These are phyloP conservation scores for Popillia japonica DNA, from an alignment of 1,140 invertebrate species.

Conservation along the genomic window DNA sequence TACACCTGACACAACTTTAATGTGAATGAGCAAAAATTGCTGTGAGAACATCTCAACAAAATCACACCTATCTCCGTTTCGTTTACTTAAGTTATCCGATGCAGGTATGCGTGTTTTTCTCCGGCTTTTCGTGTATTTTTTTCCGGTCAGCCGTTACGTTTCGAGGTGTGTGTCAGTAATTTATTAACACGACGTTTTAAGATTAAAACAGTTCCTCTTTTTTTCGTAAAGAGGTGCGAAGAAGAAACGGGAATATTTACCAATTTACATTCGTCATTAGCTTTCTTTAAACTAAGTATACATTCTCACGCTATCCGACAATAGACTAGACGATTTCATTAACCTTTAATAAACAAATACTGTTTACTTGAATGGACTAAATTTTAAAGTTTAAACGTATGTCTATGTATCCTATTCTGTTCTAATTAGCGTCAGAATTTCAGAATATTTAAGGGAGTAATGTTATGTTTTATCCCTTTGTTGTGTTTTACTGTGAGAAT, in stretches of 20 bases:
- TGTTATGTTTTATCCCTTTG: too few relatives aligned
- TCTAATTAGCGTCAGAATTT: neutral
- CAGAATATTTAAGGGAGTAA: neutral
- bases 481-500: too few relatives aligned
- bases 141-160: slow-evolving; percentile 48
- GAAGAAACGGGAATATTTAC: slow-evolving; percentile 17
- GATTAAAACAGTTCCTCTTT: slow-evolving; percentile 14
- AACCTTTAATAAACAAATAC: neutral
- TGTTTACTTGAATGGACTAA: slow-evolving; percentile 13
- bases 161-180: slow-evolving; percentile 54
- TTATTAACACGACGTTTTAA: slow-evolving; percentile 32
- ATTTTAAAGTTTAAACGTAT: neutral
- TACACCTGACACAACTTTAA: neutral
- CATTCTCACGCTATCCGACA: slow-evolving; percentile 20
- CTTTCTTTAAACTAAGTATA: slow-evolving; percentile 27
- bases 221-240: slow-evolving; percentile 19
- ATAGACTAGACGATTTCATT: slow-evolving; percentile 15
- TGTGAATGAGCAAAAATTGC: neutral
- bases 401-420: neutral
- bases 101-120: neutral
- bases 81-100: neutral
- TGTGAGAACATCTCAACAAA: slow-evolving; percentile 12
- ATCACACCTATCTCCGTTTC: slow-evolving; percentile 17
- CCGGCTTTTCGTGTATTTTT: neutral
- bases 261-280: slow-evolving; percentile 25